phyloP scores from a whole-genome alignment of 1,140 invertebrate genomes.

The Oncopeltus fasciatus region DNA sequence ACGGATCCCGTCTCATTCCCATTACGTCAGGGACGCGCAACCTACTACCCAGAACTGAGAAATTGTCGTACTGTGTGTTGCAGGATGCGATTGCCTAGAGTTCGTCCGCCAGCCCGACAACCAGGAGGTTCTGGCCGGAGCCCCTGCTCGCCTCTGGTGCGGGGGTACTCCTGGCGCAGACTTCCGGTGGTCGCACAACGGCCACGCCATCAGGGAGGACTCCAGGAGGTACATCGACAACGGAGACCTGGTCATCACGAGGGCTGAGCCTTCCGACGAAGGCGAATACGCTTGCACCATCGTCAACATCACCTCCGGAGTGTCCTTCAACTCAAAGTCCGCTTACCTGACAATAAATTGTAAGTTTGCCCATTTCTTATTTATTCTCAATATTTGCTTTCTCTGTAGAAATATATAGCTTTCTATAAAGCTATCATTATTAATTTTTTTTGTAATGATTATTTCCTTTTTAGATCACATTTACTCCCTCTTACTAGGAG shows the following conservation, averaged over 20 bases:
- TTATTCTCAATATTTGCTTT: no score
- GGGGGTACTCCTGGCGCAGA: background rate
- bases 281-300: constrained; percentile 7
- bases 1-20: no score
- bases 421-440: no score
- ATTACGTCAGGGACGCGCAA: no score
- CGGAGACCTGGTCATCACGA: constrained; percentile 6
- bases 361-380: no score
- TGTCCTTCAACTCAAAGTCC: background rate
- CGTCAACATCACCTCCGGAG: background rate
- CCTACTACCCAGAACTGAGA: no score
- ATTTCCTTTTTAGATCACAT: no score
- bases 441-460: no score
- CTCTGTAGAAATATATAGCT: no score
- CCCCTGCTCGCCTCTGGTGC: background rate
- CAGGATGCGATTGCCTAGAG: background rate
- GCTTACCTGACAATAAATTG: constrained; percentile 2
- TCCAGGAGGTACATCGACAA: background rate
- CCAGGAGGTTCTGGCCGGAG: background rate
- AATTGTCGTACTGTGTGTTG: no score
- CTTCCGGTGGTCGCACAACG: constrained; percentile 6
- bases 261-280: background rate
- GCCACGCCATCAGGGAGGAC: background rate
- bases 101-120: background rate
- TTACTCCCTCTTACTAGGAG: no score